These are phyloP conservation scores for Apteryx owenii DNA, from an alignment of 2,113 vertebrate genomes.

Conservation along the genomic window DNA sequence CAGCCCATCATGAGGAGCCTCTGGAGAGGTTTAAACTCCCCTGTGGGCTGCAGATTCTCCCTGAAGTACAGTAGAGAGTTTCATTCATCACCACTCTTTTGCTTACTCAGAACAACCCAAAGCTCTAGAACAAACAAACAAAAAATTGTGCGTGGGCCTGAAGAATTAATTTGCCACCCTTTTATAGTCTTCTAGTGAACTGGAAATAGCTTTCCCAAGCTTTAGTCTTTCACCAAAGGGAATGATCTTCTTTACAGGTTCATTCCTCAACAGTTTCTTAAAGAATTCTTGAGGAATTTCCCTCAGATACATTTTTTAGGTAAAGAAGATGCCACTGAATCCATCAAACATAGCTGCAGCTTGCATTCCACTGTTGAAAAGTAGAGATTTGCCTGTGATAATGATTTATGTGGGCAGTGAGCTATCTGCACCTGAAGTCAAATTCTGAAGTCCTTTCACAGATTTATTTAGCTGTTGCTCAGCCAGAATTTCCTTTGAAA, in stretches of 20 bases:
- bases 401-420: neutral
- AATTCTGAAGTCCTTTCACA: neutral
- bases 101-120: neutral
- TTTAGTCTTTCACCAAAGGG: neutral
- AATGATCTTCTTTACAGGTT: neutral
- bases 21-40: too few relatives aligned
- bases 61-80: neutral
- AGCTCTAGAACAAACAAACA: neutral
- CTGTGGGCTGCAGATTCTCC: neutral
- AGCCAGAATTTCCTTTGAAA: neutral
- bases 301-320: neutral
- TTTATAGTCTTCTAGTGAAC: neutral
- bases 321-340: neutral
- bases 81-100: neutral
- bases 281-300: neutral
- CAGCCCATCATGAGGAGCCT: neutral
- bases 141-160: neutral
- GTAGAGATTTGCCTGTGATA: neutral
- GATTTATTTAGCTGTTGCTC: neutral
- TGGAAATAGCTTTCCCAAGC: neutral
- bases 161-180: neutral
- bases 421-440: neutral
- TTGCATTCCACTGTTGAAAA: neutral
- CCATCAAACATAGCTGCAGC: neutral
- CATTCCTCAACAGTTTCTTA: neutral